Base-by-base conservation (phyloP, 2,113 vertebrate genomes). In the Gnathonemus echidnorhynchus region DNA sequence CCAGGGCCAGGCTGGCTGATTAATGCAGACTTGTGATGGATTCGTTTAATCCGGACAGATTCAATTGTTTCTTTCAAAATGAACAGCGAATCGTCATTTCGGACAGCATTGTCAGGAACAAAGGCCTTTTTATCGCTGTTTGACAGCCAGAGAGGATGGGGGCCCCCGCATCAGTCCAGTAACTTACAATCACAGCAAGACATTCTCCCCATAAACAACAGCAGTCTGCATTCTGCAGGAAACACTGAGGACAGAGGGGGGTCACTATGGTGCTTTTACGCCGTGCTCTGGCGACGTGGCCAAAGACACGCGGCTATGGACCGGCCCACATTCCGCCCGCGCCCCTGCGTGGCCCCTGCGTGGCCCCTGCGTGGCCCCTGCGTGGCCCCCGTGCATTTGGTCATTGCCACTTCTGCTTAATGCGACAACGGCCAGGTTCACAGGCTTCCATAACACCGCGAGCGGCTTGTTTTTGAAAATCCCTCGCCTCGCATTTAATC, bases 21-120 rank as follows among this genome's bases (percentile, higher is more conserved):
- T 52, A 56, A 87, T 87, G 27, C 31, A 27, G 86, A 27, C 86
- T 39, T 50, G 48, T 56, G 50, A 35, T 31, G 86, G 50, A 87
- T 87, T 87, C 3, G 11, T 52, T 87, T 87, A 52, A 87, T 87
- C 50, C 19, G 31, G 48, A 56, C 31, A 35, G 86, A 87, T 87
- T 87, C 86, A 87, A 52, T 87, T 53, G 86, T 87, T 87, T 87
- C 50, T 85, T 87, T 53, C 11, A 53, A 87, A 87, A 56, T 27
- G 10, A 35, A 53, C 86, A 87, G 50, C 5, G 8, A 87, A 15
- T 19, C 86, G 48, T 56, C 48, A 87, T 53, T 87, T 52, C 15
- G 45, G 50, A 15, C 86, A 13, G 48, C 50, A 6, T 35, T 19
- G 21, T 21, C n/a, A 8, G 17, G 5, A 85, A 52, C 10, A 49